Evolutionary conservation across 2,888 invertebrate species (phyloP), one percentile per base, ranked within the genome.

Genomic region (Lepas anatifera): DNA sequence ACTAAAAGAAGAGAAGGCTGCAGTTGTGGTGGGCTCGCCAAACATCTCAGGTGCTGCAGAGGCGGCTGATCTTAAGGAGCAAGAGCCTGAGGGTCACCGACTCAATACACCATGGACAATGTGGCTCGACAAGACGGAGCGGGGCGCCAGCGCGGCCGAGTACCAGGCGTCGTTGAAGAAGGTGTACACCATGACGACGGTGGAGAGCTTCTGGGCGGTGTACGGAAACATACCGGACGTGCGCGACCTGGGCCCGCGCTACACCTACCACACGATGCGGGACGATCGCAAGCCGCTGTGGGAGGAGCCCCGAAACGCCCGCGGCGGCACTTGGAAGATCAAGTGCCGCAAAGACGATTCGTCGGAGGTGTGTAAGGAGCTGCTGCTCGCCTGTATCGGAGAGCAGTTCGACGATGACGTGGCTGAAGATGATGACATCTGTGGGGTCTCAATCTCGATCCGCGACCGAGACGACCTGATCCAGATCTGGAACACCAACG

Each of bases 101-200:
- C 78, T 85, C 29, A 81, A 84, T 75, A 83, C 84, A 1, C 78
- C 84, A 10, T 85, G 85, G 85, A 85, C 85, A 48, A 85, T 85
- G 75, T 85, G 85, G 84, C 78, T 85, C 52, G 85, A 85, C 77
- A 84, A 83, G 75, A 82, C 85, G 46, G 80, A 82, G 58, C 80
- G 83, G 71, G 85, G 85, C 58, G 81, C 83, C 27, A 83, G 84
- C 43, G 83, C 83, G 10, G 83, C 83, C 68, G 81, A 85, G 73
- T 86, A 83, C 78, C 83, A 83, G 76, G 83, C 83, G 0, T 82
- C 82, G 75, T 77, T 86, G 73, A 81, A 83, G 74, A 82, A 83
- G 75, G 82, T 86, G 41, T 85, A 85, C 76, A 84, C 84, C 3
- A 84, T 85, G 52, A 81, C 80, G 71, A 84, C 84, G 39, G 84